A percentile compares a stretch with the other conserved stretches of the same genome.
Evolutionary conservation across 2,888 invertebrate genomes (phyloP).

Genomic region (Sphinx pinastri): DNA sequence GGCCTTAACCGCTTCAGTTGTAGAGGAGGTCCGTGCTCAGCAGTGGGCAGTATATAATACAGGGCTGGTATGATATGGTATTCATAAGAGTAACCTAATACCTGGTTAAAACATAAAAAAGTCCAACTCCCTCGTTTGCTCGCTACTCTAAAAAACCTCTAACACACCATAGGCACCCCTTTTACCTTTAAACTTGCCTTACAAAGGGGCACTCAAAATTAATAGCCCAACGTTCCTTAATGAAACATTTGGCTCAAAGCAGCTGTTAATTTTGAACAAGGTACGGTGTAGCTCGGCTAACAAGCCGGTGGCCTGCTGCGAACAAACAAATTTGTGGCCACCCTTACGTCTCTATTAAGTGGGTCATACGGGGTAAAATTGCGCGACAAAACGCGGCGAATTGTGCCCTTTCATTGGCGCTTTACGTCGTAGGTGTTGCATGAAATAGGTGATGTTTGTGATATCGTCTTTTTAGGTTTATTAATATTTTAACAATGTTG

Average conservation of each 20-base stretch:
- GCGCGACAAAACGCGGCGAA: neutral
- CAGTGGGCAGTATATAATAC: too few relatives aligned
- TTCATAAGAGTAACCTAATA: too few relatives aligned
- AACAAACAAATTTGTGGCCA: slow-evolving; percentile 29
- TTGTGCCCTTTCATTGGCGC: neutral
- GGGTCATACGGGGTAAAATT: neutral
- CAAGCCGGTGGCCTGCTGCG: slow-evolving; percentile 27
- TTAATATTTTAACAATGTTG: neutral
- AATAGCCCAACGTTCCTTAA: slow-evolving; percentile 17
- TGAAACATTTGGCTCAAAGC: slow-evolving; percentile 23
- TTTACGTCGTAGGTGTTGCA: neutral
- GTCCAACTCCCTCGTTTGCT: neutral
- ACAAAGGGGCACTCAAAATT: slow-evolving; percentile 21
- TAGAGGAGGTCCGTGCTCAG: too few relatives aligned
- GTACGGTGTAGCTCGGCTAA: slow-evolving; percentile 15
- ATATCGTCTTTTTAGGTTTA: neutral
- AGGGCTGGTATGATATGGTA: too few relatives aligned
- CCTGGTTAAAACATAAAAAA: too few relatives aligned
- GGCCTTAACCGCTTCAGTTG: too few relatives aligned
- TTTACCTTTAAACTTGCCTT: neutral
- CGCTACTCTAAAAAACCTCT: neutral
- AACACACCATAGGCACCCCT: neutral
- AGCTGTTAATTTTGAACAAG: slow-evolving; percentile 20
- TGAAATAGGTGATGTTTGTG: neutral
- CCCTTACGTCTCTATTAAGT: slow-evolving; percentile 28